Percentiles rank a stretch among this genome's conserved stretches.
These are phyloP conservation scores for Acleris emargana DNA, from an alignment of 2,888 invertebrate species.

Conservation along the genomic window DNA sequence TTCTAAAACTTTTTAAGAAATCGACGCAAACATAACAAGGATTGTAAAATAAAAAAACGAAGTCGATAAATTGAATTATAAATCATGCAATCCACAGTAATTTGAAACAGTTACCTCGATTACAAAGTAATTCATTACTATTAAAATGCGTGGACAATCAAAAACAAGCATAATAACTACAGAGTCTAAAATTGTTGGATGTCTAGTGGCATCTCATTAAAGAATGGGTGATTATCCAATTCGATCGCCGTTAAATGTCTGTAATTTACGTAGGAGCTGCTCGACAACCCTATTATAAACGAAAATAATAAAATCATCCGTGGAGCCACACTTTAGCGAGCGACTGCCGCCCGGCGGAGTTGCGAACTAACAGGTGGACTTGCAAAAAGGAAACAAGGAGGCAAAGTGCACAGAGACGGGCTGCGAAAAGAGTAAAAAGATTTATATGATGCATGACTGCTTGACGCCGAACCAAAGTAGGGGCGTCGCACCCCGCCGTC, in stretches of 20 bases:
- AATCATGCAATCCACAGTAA: constrained; percentile 53
- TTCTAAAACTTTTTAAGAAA: too few relatives aligned
- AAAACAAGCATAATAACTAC: constrained; percentile 55
- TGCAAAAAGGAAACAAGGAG: constrained; percentile 47
- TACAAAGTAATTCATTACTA: constrained; percentile 52
- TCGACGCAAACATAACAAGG: too few relatives aligned
- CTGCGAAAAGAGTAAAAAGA: constrained; percentile 46
- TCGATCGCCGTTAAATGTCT: constrained; percentile 66
- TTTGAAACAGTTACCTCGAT: constrained; percentile 53
- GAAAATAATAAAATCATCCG: constrained; percentile 63
- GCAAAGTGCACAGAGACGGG: constrained; percentile 45
- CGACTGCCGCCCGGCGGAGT: constrained; percentile 45
- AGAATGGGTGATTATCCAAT: constrained; percentile 71
- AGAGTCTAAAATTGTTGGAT: constrained; percentile 57
- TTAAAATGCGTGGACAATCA: constrained; percentile 56
- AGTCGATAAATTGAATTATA: constrained; percentile 40
- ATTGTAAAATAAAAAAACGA: too few relatives aligned
- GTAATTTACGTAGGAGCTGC: constrained; percentile 65
- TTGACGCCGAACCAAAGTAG: constrained; percentile 38
- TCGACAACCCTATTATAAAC: constrained; percentile 54
- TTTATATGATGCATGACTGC: constrained; percentile 46
- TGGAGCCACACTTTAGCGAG: constrained; percentile 59
- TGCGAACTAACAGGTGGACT: constrained; percentile 46
- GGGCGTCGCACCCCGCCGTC: constrained; percentile 41
- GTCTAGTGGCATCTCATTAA: constrained; percentile 62